Base-by-base conservation (phyloP, 2,797 vertebrate species). In the Pangasius larnaudii region DNA sequence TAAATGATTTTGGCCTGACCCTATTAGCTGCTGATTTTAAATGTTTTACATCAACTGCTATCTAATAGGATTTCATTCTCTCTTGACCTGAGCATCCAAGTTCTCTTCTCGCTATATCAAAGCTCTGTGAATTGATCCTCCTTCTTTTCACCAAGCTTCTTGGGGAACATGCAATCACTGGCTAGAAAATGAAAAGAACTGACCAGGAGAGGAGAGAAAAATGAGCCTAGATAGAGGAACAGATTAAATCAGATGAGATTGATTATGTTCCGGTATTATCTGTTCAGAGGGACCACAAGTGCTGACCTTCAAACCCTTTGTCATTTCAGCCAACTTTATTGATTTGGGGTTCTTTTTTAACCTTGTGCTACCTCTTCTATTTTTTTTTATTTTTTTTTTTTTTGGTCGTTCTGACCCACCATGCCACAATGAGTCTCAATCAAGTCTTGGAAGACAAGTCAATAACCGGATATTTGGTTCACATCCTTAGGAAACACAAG, bases 291-390 rank as follows among this genome's bases (percentile, higher is more conserved):
- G 91, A 89, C 88, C 78, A 86, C 88, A 91, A 93, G 89, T 89
- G 85, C 88, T 92, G 92, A 94, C 94, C 92, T 92, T 91, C 88
- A 87, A 90, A 65, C 72, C 87, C 87, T 92, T 90, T 91, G 85
- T 94, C 92, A 92, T 92, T 92, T 93, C 94, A 94, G 92, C 93
- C 95, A 93, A 89, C 92, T 86, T 92, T 94, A 96, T 96, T 88
- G 96, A 96, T 96, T 95, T 91, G 83, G 91, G 94, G 93, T 95
- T 92, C 81, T 88, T 87, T 93, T 94, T 94, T 94, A 93, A 95
- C 94, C 93, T 94, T 92, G 88, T 92, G 93, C 86, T 94, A 93
- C 92, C 93, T 46, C 75, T 51, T 46, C 42, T 46, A 46, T 5
- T 58, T 7, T 2, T 59, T 7, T 11, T 85, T 39, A 0, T n/a